These are phyloP conservation scores for Chloromyia formosa DNA, from an alignment of 2,888 invertebrate species.

Conservation along the genomic window DNA sequence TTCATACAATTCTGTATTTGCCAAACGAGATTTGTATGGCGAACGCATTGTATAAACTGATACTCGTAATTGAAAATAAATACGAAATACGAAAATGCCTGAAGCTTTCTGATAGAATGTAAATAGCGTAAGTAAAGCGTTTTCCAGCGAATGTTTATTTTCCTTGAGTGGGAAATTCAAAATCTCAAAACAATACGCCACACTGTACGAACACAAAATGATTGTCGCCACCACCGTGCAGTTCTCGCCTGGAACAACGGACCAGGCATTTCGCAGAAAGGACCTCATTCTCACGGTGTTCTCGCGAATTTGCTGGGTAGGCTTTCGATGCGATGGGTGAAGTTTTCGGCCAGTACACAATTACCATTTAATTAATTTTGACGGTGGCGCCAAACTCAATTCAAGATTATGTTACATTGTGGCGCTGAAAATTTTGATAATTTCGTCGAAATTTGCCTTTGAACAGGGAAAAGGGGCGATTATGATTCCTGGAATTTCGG, in stretches of 20 bases:
- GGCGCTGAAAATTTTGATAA: constrained; percentile 11
- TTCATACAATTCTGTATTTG: constrained; percentile 24
- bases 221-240: not conserved
- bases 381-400: constrained; percentile 24
- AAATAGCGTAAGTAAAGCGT: constrained; percentile 38
- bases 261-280: too few species aligned
- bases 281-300: too few species aligned
- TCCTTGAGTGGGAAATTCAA: constrained; percentile 35
- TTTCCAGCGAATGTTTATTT: constrained; percentile 33
- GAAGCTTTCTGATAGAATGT: constrained; percentile 37
- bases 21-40: constrained; percentile 27
- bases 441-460: not conserved
- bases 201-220: not conserved
- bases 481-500: too few species aligned
- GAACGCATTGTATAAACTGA: constrained; percentile 35
- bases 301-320: too few species aligned
- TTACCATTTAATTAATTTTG: constrained; percentile 39
- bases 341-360: constrained; percentile 16
- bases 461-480: too few species aligned
- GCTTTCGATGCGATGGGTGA: not conserved
- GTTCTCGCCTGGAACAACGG: too few species aligned
- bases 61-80: constrained; percentile 41
- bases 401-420: constrained; percentile 13
- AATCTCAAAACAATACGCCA: constrained; percentile 27
- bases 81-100: constrained; percentile 35